A percentile compares a stretch with the other conserved stretches of the same genome.
Conservation (phyloP, 1,140 invertebrate genomes). For the Metaphire vulgaris region DNA sequence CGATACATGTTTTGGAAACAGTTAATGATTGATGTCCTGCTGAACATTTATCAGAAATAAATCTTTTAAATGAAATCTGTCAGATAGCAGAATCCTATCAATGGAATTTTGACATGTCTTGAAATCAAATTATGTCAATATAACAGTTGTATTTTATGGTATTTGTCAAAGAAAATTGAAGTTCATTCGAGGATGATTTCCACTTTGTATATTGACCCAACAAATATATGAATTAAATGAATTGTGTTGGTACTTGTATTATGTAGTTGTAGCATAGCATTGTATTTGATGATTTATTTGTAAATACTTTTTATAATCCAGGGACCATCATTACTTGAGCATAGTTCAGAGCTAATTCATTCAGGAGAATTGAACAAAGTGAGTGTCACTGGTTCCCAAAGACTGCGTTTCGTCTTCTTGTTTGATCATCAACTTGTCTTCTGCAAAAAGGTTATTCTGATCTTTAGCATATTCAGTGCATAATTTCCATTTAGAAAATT, state of each 20-base stretch:
- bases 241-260: too few relatives aligned
- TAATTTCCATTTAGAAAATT: too few relatives aligned
- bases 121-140: neutral
- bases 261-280: too few relatives aligned
- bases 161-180: neutral
- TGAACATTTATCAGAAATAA: neutral
- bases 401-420: constrained; percentile 71
- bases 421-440: constrained; percentile 81
- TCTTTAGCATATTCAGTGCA: too few relatives aligned
- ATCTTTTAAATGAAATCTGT: neutral
- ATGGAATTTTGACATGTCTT: neutral
- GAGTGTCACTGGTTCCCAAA: constrained; percentile 70
- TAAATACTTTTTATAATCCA: too few relatives aligned
- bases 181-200: too few relatives aligned
- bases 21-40: neutral
- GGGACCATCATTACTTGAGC: constrained; percentile 71
- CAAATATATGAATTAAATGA: too few relatives aligned
- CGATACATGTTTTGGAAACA: too few relatives aligned
- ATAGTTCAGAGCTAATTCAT: constrained; percentile 70
- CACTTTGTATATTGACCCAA: too few relatives aligned
- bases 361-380: constrained; percentile 73
- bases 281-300: too few relatives aligned
- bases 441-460: constrained; percentile 73
- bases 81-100: neutral
- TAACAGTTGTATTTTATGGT: neutral